Percentiles rank a stretch among this genome's conserved stretches.
phyloP scores from a whole-genome alignment of 1,140 invertebrate genomes.

The Leptopilina clavipes region DNA sequence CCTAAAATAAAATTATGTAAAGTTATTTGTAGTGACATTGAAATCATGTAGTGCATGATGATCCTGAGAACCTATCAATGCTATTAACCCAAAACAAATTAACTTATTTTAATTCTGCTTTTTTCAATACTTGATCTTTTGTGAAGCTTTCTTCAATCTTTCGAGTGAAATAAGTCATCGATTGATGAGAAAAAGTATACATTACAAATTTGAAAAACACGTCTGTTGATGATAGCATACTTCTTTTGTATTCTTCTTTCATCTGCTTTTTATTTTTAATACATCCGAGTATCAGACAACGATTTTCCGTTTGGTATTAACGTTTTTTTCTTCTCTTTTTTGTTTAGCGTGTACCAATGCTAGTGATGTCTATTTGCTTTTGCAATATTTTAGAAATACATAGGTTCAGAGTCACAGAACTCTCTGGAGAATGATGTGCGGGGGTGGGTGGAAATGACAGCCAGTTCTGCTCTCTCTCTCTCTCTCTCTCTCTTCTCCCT shows the following conservation, averaged over 20 bases:
- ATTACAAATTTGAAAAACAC: no score
- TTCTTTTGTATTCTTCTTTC: no score
- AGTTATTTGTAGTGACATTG: no score
- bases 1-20: no score
- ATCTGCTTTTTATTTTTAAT: neutral
- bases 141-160: neutral
- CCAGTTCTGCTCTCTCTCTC: constrained; percentile 54
- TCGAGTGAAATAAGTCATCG: neutral
- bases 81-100: no score
- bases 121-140: no score
- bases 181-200: no score
- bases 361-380: neutral
- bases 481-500: constrained; percentile 40
- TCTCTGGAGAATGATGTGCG: constrained; percentile 37
- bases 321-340: neutral
- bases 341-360: no score
- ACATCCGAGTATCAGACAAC: neutral
- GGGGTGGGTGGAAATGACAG: constrained; percentile 58
- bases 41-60: no score
- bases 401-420: constrained; percentile 39
- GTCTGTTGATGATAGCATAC: no score
- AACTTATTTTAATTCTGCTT: no score
- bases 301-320: neutral
- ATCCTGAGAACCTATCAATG: no score
- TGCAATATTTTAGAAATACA: constrained; percentile 41